phyloP scores from a whole-genome alignment of 1,140 invertebrate species.

The Bombus pyrosoma region DNA sequence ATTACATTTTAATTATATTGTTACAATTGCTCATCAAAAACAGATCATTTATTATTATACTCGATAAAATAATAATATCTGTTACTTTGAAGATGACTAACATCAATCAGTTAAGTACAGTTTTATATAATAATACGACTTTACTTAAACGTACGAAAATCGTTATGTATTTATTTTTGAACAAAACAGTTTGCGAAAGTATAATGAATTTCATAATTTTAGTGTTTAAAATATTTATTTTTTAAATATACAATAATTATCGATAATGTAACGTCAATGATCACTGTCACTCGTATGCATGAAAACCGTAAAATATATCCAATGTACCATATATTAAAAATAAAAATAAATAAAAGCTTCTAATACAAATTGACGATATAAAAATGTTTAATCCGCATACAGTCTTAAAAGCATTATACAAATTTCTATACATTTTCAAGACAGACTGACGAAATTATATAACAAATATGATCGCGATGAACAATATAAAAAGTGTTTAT shows the following conservation, averaged over 20 bases:
- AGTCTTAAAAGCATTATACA: constrained; percentile 55
- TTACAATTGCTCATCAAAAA: too few species aligned
- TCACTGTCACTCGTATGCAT: constrained; percentile 55
- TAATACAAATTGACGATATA: constrained; percentile 60
- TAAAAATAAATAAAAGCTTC: constrained; percentile 75
- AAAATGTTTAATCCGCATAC: constrained; percentile 60
- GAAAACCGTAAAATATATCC: constrained; percentile 54
- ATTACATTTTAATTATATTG: neutral
- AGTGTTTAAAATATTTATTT: constrained; percentile 79
- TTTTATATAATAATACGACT: neutral
- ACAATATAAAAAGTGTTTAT: constrained; percentile 1
- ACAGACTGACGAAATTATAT: constrained; percentile 37
- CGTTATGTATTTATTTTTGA: neutral
- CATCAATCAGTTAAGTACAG: neutral
- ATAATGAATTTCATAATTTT: neutral
- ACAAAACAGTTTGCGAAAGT: neutral
- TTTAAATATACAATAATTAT: constrained; percentile 73
- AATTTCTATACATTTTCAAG: constrained; percentile 53
- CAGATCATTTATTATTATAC: too few species aligned
- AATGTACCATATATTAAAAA: constrained; percentile 61
- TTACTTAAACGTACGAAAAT: neutral
- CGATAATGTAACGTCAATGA: constrained; percentile 59
- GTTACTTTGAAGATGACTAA: neutral
- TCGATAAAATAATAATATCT: neutral
- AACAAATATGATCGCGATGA: constrained; percentile 33